Evolutionary conservation across 1,140 invertebrate species (phyloP), one percentile per base, ranked within the genome.

Genomic region (Xylocopa sonorina): DNA sequence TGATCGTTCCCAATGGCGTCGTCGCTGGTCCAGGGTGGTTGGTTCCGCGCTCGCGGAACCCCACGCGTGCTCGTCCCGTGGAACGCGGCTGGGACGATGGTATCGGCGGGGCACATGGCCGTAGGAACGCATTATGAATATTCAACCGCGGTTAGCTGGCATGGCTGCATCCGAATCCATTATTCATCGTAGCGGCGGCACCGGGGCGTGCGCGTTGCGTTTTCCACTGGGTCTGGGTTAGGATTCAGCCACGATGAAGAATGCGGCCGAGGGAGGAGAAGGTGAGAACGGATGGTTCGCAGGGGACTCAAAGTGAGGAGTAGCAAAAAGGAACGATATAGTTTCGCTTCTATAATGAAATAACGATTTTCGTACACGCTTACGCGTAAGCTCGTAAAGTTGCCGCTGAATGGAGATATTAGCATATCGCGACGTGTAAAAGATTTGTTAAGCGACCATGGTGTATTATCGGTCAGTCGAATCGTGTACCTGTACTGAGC

Each of bases 161-260:
- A 91, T 92, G 90, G 90, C 90, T 81, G 89, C 89, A 85, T 89
- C 87, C 87, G 84, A 84, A 91, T 92, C 87, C 90, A 92, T 92
- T 92, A 91, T 92, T 92, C 90, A 92, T 91, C 87, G 81, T 63
- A 68, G 85, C 72, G 72, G 78, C 87, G 83, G 88, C 88, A 88
- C 86, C 88, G 82, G 87, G 78, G 84, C 77, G 81, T n/a, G n/a
- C 73, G 83, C 41, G 41, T 80, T 74, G 80, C 83, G 83, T 88
- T 89, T 90, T 88, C 88, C 84, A 76, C 63, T 72, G 29, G 55
- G 77, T n/a, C 21, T 24, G 34, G 46, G 34, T 46, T 62, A 73
- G 46, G 51, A n/a, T 60, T 41, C n/a, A n/a, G n/a, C n/a, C n/a
- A n/a, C n/a, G n/a, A n/a, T n/a, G n/a, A n/a, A n/a, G n/a, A n/a